Percentiles rank a stretch among this genome's conserved stretches.
Conservation (phyloP, 30 jellyfish, hydroid and myxozoan genomes). For the Catostylus mosaicus region DNA sequence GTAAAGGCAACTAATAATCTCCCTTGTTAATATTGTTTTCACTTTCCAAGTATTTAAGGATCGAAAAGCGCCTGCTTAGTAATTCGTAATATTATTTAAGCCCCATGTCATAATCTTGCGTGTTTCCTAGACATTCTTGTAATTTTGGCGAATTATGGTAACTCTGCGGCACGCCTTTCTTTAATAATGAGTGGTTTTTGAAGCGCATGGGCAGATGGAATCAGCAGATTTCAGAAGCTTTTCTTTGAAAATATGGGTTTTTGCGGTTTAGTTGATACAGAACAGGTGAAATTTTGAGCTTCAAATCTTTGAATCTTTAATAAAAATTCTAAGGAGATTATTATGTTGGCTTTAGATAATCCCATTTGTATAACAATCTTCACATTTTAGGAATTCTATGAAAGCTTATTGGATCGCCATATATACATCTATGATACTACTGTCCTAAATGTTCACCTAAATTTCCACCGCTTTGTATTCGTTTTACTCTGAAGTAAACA, state of each 20-base stretch:
- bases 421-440: no score
- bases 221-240: background rate
- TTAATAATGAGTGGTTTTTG: background rate
- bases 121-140: no score
- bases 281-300: conserved; percentile 27
- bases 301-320: background rate
- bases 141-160: background rate
- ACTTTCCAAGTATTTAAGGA: no score
- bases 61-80: no score
- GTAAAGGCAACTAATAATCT: no score
- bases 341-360: background rate
- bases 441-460: no score
- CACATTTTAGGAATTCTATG: background rate
- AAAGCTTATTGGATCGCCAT: background rate
- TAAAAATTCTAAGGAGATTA: conserved; percentile 6
- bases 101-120: no score
- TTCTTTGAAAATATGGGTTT: conserved; percentile 10
- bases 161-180: background rate
- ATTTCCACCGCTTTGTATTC: no score
- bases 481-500: no score
- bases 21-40: no score
- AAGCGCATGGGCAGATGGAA: conserved; percentile 11
- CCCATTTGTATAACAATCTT: background rate
- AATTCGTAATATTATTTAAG: no score
- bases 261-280: conserved; percentile 11